phyloP scores from a whole-genome alignment of 2,113 vertebrate genomes.

The Syngnathoides biaculeatus region DNA sequence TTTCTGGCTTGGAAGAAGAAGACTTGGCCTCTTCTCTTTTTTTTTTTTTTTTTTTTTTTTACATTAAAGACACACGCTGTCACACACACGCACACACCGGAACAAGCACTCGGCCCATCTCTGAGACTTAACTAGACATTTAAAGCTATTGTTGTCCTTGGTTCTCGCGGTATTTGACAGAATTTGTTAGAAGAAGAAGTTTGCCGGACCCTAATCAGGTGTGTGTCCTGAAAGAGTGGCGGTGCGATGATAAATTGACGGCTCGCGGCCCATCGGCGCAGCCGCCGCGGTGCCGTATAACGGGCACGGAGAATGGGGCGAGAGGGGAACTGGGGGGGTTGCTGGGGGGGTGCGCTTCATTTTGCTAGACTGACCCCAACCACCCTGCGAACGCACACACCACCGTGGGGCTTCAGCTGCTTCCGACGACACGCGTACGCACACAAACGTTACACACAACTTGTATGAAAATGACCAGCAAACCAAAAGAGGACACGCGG shows the following conservation, averaged over 20 bases:
- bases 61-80: not conserved
- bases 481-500: conserved; percentile 41
- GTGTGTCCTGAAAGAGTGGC: conserved; percentile 32
- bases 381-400: conserved; percentile 1
- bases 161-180: not conserved
- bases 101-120: conserved; percentile 53
- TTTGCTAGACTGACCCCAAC: conserved; percentile 40
- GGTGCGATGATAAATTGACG: conserved; percentile 63
- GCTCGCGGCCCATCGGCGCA: conserved; percentile 62
- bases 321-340: conserved; percentile 5
- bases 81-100: conserved; percentile 6
- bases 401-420: conserved; percentile 68
- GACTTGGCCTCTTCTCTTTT: conserved; percentile 42
- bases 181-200: not conserved
- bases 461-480: conserved; percentile 33
- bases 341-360: conserved; percentile 51
- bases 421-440: conserved; percentile 19
- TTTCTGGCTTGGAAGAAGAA: conserved; percentile 75
- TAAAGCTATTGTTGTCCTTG: conserved; percentile 51
- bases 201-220: conserved; percentile 65
- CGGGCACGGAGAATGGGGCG: conserved; percentile 29
- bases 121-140: conserved; percentile 67
- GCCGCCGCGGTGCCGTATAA: conserved; percentile 21
- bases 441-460: conserved; percentile 23
- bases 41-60: not conserved